A percentile compares a stretch with the other conserved stretches of the same genome.
These are phyloP conservation scores for Agrochola litura DNA, from an alignment of 2,888 invertebrate genomes.

Conservation along the genomic window DNA sequence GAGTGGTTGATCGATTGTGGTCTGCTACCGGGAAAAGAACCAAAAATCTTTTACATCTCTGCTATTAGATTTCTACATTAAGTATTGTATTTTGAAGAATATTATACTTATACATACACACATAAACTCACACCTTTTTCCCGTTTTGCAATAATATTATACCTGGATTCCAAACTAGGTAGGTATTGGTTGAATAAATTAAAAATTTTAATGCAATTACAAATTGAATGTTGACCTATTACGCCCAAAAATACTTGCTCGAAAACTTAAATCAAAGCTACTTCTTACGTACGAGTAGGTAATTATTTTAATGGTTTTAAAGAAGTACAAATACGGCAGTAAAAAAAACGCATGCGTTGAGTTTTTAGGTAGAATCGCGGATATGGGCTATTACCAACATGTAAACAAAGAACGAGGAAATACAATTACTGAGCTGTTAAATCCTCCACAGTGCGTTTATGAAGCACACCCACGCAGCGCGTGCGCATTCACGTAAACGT, in stretches of 20 bases:
- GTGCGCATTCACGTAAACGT: conserved; percentile 30
- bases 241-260: neutral
- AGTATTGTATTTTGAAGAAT: neutral
- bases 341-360: neutral
- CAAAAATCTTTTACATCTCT: neutral
- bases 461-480: conserved; percentile 18
- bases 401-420: conserved; percentile 43
- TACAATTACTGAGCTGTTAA: conserved; percentile 21
- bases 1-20: neutral
- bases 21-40: neutral
- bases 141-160: too few relatives aligned
- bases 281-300: too few relatives aligned
- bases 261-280: neutral
- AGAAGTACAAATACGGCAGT: too few relatives aligned
- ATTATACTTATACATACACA: too few relatives aligned
- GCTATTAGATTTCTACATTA: neutral
- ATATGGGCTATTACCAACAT: conserved; percentile 34
- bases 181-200: too few relatives aligned
- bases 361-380: neutral
- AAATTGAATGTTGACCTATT: neutral
- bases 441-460: conserved; percentile 4
- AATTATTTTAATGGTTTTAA: too few relatives aligned
- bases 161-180: too few relatives aligned
- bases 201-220: neutral
- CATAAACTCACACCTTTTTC: too few relatives aligned